Percentiles rank a stretch among this genome's conserved stretches.
Evolutionary conservation across 1,140 invertebrate genomes (phyloP).

Genomic region (Aphelinus certus): DNA sequence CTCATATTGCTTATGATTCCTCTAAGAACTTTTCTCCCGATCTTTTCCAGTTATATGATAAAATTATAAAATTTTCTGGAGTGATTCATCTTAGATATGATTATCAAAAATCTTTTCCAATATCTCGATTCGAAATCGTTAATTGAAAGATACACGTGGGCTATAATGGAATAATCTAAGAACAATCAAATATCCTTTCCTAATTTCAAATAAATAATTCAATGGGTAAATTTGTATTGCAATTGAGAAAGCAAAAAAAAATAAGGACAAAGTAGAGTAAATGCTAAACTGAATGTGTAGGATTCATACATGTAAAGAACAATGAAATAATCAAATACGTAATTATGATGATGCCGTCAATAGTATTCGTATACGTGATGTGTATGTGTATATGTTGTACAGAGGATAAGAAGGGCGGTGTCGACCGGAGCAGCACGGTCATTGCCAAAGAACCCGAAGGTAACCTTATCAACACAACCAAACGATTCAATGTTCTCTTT

Average conservation of each 20-base stretch:
- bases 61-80: too few relatives aligned
- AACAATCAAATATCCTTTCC: too few relatives aligned
- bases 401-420: conserved; percentile 90
- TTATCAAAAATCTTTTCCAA: too few relatives aligned
- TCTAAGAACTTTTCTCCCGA: conserved; percentile 20
- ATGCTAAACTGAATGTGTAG: neutral
- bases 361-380: conserved; percentile 58
- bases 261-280: conserved; percentile 1
- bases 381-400: conserved; percentile 67
- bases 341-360: conserved; percentile 1
- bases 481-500: conserved; percentile 28
- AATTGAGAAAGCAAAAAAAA: conserved; percentile 1
- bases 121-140: too few relatives aligned
- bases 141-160: too few relatives aligned
- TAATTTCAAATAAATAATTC: too few relatives aligned
- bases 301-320: conserved; percentile 3
- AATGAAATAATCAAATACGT: neutral
- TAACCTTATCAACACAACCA: conserved; percentile 64
- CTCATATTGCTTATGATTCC: conserved; percentile 32
- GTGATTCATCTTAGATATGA: too few relatives aligned
- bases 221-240: too few relatives aligned
- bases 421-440: conserved; percentile 92
- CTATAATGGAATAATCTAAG: too few relatives aligned
- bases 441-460: conserved; percentile 94
- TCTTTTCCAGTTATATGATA: neutral